Percentiles rank a stretch among this genome's conserved stretches.
phyloP scores from a whole-genome alignment of 1,140 invertebrate genomes.

The Pectinophora gossypiella region DNA sequence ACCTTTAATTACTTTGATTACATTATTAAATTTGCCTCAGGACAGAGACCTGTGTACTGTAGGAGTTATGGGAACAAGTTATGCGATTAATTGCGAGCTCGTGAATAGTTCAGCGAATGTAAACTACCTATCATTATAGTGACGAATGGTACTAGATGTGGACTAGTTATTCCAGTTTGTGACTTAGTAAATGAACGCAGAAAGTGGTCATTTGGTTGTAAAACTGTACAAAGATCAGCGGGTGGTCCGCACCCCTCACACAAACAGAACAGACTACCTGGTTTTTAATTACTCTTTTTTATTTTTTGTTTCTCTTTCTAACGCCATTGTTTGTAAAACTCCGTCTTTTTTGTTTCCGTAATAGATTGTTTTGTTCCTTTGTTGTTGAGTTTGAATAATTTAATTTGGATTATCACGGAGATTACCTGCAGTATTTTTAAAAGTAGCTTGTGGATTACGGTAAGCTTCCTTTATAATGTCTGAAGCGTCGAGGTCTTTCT shows the following conservation, averaged over 20 bases:
- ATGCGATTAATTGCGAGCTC: not conserved
- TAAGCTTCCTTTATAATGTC: too few species aligned
- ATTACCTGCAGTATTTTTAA: too few species aligned
- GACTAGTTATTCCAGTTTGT: not conserved
- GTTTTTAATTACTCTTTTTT: conserved; percentile 27
- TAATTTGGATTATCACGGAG: too few species aligned
- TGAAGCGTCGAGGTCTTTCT: too few species aligned
- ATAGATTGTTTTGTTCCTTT: not conserved
- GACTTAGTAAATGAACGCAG: not conserved
- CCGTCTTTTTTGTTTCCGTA: not conserved
- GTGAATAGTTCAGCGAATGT: not conserved
- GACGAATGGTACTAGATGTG: not conserved
- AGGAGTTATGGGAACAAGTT: not conserved
- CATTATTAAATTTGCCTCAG: not conserved
- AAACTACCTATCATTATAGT: not conserved
- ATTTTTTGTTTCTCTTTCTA: conserved; percentile 5
- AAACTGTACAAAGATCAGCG: not conserved
- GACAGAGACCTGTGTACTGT: too few species aligned
- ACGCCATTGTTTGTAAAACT: not conserved
- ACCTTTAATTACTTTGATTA: not conserved
- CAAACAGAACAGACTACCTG: conserved; percentile 28
- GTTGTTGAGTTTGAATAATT: not conserved
- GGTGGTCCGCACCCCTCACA: conserved; percentile 9
- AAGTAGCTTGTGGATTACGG: too few species aligned
- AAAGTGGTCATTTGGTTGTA: not conserved